Evolutionary conservation across 2,113 vertebrate genomes (phyloP).

Genomic region (Spheniscus mendiculus): DNA sequence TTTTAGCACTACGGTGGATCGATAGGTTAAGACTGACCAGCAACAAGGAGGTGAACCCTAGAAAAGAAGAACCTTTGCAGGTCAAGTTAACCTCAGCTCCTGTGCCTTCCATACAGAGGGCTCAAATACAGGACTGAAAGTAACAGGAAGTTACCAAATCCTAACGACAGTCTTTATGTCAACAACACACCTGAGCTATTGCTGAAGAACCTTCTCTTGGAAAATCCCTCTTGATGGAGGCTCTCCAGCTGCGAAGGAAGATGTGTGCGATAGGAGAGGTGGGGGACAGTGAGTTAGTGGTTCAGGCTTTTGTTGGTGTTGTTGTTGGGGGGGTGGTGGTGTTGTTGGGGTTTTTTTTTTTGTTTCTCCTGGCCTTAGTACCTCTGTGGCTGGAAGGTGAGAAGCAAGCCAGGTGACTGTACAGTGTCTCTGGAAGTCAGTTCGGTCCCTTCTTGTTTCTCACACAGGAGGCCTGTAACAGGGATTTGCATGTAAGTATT

Average conservation of each 20-base stretch:
- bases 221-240: neutral
- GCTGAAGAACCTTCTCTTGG: neutral
- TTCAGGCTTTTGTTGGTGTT: neutral
- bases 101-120: neutral
- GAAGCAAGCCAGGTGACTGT: neutral
- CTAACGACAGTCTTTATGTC: rapidly evolving
- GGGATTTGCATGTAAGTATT: neutral
- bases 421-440: neutral
- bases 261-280: neutral
- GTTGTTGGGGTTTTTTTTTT: neutral
- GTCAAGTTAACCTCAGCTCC: neutral
- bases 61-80: neutral
- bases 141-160: neutral
- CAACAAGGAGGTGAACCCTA: neutral
- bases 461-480: neutral
- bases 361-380: neutral
- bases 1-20: neutral
- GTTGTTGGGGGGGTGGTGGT: neutral
- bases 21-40: neutral
- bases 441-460: neutral
- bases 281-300: neutral
- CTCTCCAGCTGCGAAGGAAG: neutral
- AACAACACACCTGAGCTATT: neutral
- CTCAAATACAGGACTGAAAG: neutral
- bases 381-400: neutral